Base-by-base conservation (phyloP, 2,113 vertebrate species). In the Anolis carolinensis region DNA sequence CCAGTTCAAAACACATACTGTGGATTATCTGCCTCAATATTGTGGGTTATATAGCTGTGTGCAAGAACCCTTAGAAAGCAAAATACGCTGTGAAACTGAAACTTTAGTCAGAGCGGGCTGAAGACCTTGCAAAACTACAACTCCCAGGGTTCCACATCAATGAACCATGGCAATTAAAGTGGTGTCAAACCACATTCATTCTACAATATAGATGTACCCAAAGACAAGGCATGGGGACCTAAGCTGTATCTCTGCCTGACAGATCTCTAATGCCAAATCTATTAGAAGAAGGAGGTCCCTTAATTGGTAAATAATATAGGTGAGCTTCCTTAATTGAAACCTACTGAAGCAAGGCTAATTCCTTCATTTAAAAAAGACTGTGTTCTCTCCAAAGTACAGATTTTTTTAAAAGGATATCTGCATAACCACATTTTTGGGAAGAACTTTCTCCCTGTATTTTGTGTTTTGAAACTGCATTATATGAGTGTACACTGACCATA, bases 301-400 rank as follows among this genome's bases (percentile, higher is more conserved):
- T 94, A 93, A 93, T 83, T 75, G 86, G 71, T 81, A 87, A 59
- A 86, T 89, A 87, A 75, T 86, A 89, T 91, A 86, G 91, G 81
- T 88, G 91, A 92, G 81, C 83, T 92, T 86, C 83, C 71, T 91
- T 94, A 92, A 94, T 94, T 93, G 92, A 83, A 90, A 93, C 70
- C 84, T 85, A 91, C 81, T 39, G 0, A 91, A 90, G 90, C 90
- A 79, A 73, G 68, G 87, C 90, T 89, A 92, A 93, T 92, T 88
- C 84, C 88, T 91, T 91, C 76, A 86, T 89, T 80, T n/a, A 65
- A 0, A 68, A 84, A 68, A 84, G 82, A 36, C n/a, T 79, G 87
- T 71, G 59, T 86, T 86, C 77, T 4, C 48, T 88, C 88, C 82
- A 23, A 74, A 65, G 77, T 48, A 39, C 59, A 67, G 36, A 9